Conservation (phyloP, 2,888 invertebrate genomes). For the Lottia gigantea region DNA sequence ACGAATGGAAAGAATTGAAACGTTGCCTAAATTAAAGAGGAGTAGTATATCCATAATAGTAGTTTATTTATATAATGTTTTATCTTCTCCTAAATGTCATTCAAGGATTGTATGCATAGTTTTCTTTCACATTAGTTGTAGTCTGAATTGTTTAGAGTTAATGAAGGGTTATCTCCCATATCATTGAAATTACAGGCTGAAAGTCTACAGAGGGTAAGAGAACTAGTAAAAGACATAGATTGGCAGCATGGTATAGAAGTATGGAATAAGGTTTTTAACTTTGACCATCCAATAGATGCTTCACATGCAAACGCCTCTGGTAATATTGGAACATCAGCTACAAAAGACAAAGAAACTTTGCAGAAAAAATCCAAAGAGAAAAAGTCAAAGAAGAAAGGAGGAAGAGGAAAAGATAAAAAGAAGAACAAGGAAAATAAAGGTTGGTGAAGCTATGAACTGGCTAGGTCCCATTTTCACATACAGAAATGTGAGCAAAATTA, state of each 20-base stretch:
- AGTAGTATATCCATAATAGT: too few relatives aligned
- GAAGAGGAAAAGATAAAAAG: slow-evolving; percentile 20
- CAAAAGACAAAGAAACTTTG: slow-evolving; percentile 21
- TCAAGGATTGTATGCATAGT: too few relatives aligned
- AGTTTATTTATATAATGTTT: too few relatives aligned
- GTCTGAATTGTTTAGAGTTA: too few relatives aligned
- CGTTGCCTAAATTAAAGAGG: too few relatives aligned
- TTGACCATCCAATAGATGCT: slow-evolving; percentile 45
- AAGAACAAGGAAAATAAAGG: slow-evolving; percentile 27
- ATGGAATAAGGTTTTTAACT: slow-evolving; percentile 61
- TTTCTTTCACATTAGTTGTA: too few relatives aligned
- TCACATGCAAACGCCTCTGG: slow-evolving; percentile 42
- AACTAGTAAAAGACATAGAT: slow-evolving; percentile 56
- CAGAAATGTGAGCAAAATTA: too few relatives aligned
- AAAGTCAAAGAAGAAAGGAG: slow-evolving; percentile 22
- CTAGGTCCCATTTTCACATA: too few relatives aligned
- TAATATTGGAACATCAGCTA: slow-evolving; percentile 38
- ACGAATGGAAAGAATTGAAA: too few relatives aligned
- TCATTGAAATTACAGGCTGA: slow-evolving; percentile 50
- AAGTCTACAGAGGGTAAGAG: slow-evolving; percentile 52
- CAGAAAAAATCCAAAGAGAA: slow-evolving; percentile 18
- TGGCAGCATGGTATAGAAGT: slow-evolving; percentile 65
- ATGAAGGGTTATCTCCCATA: slow-evolving; percentile 1
- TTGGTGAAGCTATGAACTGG: too few relatives aligned
- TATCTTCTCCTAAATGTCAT: too few relatives aligned